Evolutionary conservation across 2,888 invertebrate genomes (phyloP).

Genomic region (Crepidodera aurea): DNA sequence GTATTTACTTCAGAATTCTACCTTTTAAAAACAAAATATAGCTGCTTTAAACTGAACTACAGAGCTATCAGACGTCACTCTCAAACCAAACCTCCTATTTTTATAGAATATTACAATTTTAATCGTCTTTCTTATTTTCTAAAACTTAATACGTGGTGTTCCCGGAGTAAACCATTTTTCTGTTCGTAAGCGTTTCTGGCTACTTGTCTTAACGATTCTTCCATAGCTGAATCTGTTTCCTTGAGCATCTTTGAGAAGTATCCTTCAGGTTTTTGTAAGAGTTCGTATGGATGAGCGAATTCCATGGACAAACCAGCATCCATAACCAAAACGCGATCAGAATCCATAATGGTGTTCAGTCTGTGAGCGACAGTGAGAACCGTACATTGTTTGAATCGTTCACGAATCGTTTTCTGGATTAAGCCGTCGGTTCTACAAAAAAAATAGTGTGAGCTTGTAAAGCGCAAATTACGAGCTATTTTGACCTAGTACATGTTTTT

Average conservation of each 20-base stretch:
- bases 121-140: too few species aligned
- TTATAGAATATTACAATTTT: too few species aligned
- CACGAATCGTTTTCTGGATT: conserved; percentile 18
- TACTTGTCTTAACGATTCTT: conserved; percentile 47
- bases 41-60: too few species aligned
- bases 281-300: conserved; percentile 64
- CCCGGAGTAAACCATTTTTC: too few species aligned
- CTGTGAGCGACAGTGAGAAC: conserved; percentile 19
- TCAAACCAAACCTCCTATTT: too few species aligned
- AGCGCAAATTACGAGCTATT: too few species aligned
- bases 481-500: too few species aligned
- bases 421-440: conserved; percentile 12
- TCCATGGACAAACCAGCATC: conserved; percentile 65
- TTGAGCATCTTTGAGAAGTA: conserved; percentile 57
- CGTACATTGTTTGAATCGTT: conserved; percentile 20
- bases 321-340: conserved; percentile 73
- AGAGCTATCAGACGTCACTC: too few species aligned
- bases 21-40: too few species aligned
- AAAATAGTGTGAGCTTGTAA: too few species aligned
- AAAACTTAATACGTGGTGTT: too few species aligned
- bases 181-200: conserved; percentile 42
- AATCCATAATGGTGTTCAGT: conserved; percentile 50
- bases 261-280: conserved; percentile 53
- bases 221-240: conserved; percentile 56
- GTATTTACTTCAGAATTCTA: too few species aligned